Base-by-base conservation (phyloP, 2,797 vertebrate genomes). In the Salarias fasciatus region DNA sequence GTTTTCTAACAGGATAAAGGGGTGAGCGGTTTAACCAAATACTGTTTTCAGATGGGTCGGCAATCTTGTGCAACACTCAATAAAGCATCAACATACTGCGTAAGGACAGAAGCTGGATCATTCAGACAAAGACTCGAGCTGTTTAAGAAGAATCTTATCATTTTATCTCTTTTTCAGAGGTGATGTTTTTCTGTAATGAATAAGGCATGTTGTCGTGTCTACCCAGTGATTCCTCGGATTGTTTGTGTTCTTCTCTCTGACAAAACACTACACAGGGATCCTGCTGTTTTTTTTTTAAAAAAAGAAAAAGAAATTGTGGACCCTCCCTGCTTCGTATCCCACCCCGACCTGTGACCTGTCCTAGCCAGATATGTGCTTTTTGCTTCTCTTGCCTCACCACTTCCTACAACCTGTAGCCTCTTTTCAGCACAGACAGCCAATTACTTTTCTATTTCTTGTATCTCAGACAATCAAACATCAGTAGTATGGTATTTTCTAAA, bases 251-350 rank as follows among this genome's bases (percentile, higher is more conserved):
- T 86, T 72, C 72, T 75, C 58, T 72, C 66, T 60, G 79, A 82
- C 62, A 65, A 86, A 90, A 92, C 93, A 93, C 92, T 93, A 94
- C 83, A 85, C 55, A 73, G 49, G 65, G 77, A 75, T 88, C 85
- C 80, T 75, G 57, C 64, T 38, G 8, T 7, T 38, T 38, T 38
- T 38, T 38, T 24, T 38, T 38, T 24, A 24, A 24, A 18, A 24
- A 24, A 24, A 24, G 3, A 24, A 18, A 24, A 38, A 6, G 36
- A 57, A 77, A 50, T 8, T 0, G 57, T 46, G 60, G 75, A 72
- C 53, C 77, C 64, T 68, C 38, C 62, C 65, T 57, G 73, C 56
- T 74, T 76, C 68, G 55, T 10, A 12, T 55, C 69, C 68, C 58
- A 37, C 61, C 69, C 75, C 8, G 38, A 69, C 71, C 66, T 61